These are phyloP conservation scores for Zeus faber DNA, from an alignment of 2,113 vertebrate species.

Conservation along the genomic window DNA sequence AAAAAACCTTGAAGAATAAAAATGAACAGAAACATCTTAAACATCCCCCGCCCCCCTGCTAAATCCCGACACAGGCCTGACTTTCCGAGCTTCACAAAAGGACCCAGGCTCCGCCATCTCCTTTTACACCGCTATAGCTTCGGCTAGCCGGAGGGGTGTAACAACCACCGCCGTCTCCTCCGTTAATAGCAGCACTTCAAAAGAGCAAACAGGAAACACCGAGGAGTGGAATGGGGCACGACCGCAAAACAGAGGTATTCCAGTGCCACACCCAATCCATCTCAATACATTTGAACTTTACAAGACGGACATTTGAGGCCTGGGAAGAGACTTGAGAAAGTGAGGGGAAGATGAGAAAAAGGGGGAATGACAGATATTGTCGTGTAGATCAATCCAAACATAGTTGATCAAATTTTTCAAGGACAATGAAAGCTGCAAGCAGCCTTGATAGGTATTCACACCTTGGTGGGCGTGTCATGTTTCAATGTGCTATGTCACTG, in stretches of 20 bases:
- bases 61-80: too few species aligned
- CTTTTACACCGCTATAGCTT: slow-evolving; percentile 37
- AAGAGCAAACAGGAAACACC: slow-evolving; percentile 32
- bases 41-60: too few species aligned
- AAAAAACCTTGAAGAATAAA: not conserved
- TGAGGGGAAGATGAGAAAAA: slow-evolving; percentile 3
- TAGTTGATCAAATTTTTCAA: too few species aligned
- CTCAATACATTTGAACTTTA: slow-evolving; percentile 24
- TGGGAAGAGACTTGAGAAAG: not conserved
- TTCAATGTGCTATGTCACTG: too few species aligned
- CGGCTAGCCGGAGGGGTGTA: slow-evolving; percentile 39
- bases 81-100: slow-evolving; percentile 15
- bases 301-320: not conserved
- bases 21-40: not conserved
- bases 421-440: not conserved
- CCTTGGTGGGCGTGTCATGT: too few species aligned
- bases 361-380: not conserved
- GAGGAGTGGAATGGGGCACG: not conserved
- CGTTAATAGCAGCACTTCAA: slow-evolving; percentile 9
- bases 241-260: slow-evolving; percentile 17
- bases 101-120: slow-evolving; percentile 23
- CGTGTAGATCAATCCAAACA: not conserved
- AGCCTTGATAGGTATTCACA: not conserved
- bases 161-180: slow-evolving; percentile 27
- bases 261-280: slow-evolving; percentile 27